A percentile compares a stretch with the other conserved stretches of the same genome.
Evolutionary conservation across 35 echinoderm and acorn worm genomes (phyloP).

Genomic region (Apostichopus japonicus): DNA sequence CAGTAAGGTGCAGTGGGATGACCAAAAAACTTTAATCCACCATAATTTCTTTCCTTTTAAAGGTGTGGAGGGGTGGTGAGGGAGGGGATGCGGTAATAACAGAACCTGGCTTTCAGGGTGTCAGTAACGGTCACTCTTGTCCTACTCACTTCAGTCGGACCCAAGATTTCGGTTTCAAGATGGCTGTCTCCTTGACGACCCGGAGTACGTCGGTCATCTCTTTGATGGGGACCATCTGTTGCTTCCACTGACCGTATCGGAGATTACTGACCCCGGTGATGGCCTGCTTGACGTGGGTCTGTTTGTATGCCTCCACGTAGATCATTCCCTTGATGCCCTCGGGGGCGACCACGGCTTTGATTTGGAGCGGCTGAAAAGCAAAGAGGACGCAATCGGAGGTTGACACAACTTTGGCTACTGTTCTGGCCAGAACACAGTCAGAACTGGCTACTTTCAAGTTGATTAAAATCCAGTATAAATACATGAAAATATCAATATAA

Average conservation of each 20-base stretch:
- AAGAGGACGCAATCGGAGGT: not conserved
- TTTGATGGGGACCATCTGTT: slow-evolving; percentile 98
- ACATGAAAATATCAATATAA: no score
- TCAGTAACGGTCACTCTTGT: no score
- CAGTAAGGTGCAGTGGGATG: no score
- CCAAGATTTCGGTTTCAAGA: slow-evolving; percentile 87
- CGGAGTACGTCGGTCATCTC: slow-evolving; percentile 95
- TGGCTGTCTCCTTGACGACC: slow-evolving; percentile 79
- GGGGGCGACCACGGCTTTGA: slow-evolving; percentile 89
- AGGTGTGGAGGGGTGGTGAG: no score
- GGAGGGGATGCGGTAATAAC: no score
- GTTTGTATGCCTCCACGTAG: slow-evolving; percentile 96
- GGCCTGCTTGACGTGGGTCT: slow-evolving; percentile 97
- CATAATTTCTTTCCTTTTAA: no score
- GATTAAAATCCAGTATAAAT: no score
- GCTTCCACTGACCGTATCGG: slow-evolving; percentile 77
- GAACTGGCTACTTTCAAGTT: no score
- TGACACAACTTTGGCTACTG: no score
- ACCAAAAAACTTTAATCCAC: no score
- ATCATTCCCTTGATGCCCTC: slow-evolving; percentile 94
- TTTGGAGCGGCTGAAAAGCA: slow-evolving; percentile 90
- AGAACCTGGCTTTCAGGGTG: no score
- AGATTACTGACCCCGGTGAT: slow-evolving; percentile 91
- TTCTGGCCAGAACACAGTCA: no score
- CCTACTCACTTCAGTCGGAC: slow-evolving; percentile 93